Evolutionary conservation across 2,888 invertebrate genomes (phyloP).

Genomic region (Noctua janthina): DNA sequence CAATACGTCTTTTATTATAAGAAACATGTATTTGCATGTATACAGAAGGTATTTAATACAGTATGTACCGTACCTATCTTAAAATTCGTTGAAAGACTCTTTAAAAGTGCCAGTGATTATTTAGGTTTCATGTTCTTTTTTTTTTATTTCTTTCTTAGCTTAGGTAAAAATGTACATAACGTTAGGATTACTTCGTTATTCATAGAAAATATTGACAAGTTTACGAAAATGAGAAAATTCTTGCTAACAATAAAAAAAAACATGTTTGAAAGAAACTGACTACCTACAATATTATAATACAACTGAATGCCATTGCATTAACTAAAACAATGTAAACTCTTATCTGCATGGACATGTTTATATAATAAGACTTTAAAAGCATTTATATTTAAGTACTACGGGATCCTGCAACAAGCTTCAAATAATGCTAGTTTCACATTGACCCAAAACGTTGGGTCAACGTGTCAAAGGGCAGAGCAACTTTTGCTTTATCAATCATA

Average conservation of each 20-base stretch:
- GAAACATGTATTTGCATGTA: background rate
- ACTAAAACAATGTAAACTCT: constrained; percentile 3
- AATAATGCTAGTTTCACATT: background rate
- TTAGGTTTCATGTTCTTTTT: background rate
- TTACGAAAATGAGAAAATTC: constrained; percentile 15
- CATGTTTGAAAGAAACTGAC: constrained; percentile 9
- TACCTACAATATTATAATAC: background rate
- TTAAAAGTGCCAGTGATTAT: constrained; percentile 26
- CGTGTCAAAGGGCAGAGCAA: background rate
- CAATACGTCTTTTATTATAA: background rate
- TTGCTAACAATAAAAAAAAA: constrained; percentile 9
- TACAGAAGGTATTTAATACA: background rate
- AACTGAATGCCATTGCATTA: background rate
- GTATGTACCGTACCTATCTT: background rate
- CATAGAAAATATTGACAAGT: constrained; percentile 25
- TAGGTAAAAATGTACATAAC: constrained; percentile 30
- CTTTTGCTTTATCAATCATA: background rate
- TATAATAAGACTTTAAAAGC: background rate
- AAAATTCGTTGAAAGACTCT: constrained; percentile 1
- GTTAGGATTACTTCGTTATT: constrained; percentile 24
- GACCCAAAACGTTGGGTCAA: background rate
- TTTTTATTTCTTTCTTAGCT: constrained; percentile 1
- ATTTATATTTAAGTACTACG: background rate
- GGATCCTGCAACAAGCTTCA: background rate
- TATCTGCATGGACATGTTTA: constrained; percentile 5